Base-by-base conservation (phyloP, 1,140 invertebrate genomes). In the Dinothrombium tinctorium region DNA sequence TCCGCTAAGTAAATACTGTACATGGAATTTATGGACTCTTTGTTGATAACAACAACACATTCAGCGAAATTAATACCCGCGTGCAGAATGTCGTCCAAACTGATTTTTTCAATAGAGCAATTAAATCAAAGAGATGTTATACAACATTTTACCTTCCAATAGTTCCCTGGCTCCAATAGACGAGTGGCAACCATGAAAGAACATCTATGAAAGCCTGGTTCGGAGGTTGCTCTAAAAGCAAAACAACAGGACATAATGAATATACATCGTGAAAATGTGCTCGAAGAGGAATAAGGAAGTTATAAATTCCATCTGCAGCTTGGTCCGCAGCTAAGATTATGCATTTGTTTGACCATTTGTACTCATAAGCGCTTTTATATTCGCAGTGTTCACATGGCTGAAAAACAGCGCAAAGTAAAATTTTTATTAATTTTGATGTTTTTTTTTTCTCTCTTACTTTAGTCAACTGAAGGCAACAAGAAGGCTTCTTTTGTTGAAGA, bases 321-420 rank as follows among this genome's bases (percentile, higher is more conserved):
- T 86, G 87, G 59, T 95, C 89, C 0, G 87, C 86, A 1, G 87
- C 86, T 35, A 96, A 62, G 45, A 98, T 95, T 40, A 98, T 90
- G 2, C 83, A 87, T 55, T 84, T 79, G 57, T 90, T 95, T 53
- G 82, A 76, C 86, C 87, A 96, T 59, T 90, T 84, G 63, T 95
- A 95, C 50, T 95, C 84, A 50, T 83, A 79, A 11, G 86, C 86
- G 52, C 81, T 87, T 37, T 79, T 69, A 56, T 83, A 84, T 44
- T 68, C 73, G 62, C 82, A 92, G 57, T 95, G 89, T 51, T 86
- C 77, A 60, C 89, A 28, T 8, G 26, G n/a, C 26, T 28, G n/a
- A 28, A 7, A 7, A 28, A 28, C n/a, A 7, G 26, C n/a, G 26
- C 7, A 28, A 28, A 28, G n/a, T 28, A 8, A 28, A 28, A 28